Base-by-base conservation (phyloP, 2,797 vertebrate genomes). In the Helarctos malayanus region DNA sequence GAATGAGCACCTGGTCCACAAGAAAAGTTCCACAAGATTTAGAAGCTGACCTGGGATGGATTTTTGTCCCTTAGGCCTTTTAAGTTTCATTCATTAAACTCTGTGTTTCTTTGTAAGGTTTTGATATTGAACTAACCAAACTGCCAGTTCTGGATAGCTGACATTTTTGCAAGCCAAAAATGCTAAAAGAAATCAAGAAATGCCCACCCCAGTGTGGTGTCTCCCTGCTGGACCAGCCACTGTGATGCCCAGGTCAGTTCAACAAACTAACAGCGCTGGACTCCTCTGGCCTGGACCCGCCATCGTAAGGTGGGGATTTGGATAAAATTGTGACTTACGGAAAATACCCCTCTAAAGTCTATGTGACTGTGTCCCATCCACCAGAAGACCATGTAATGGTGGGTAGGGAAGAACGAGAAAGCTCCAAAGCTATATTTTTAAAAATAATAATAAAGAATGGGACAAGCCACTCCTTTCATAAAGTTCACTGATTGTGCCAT, bases 401-500 rank as follows among this genome's bases (percentile, higher is more conserved):
- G 38, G 69, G 16, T 45, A 9, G 41, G 73, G 27, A 69, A 21
- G 59, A 61, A 82, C 18, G 2, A 84, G 49, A 38, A 80, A 68
- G 59, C 45, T 29, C n/a, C 32, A 2, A 73, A 45, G 45, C 4
- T 76, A 0, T 35, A 49, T 54, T 41, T 87, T 49, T 75, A 87
- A 87, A 35, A 35, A 68, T 63, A 63, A 63, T 84, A 95, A 45
- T 80, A 27, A 86, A 49, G 45, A 96, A 83, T 2, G 14, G 54
- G 54, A 69, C 57, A 95, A 71, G 12, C 41, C 16, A 2, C 41
- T 29, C 16, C 65, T 97, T 97, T 83, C 97, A 54, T 23, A 73
- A 81, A 98, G 81, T 78, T 96, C 82, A 69, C 5, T 35, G 41
- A 35, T 69, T 94, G 52, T 82, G 91, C 52, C 1, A 45, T 75